Base-by-base conservation (phyloP, 2,113 vertebrate genomes). In the Thymallus thymallus region DNA sequence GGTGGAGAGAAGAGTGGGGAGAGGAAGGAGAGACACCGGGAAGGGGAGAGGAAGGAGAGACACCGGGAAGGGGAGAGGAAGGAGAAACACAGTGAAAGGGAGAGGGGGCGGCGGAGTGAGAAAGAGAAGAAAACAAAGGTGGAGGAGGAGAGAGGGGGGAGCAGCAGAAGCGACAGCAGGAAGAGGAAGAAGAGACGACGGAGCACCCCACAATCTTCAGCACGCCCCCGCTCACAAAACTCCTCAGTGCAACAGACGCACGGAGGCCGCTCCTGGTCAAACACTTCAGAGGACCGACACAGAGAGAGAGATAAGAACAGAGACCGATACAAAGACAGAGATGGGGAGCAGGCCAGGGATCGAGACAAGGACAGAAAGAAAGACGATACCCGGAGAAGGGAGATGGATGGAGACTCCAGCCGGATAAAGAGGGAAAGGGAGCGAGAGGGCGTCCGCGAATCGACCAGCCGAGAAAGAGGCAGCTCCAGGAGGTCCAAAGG, bases 121-220 rank as follows among this genome's bases (percentile, higher is more conserved):
- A 87, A 80, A 3, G 87, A 90, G 32, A 71, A 74, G 1, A 88
- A 89, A 72, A 72, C 22, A 51, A 74, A 61, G 68, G 71, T 4
- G 66, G 58, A 58, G 5, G 56, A 56, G 7, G 23, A 45, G 1
- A 80, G 72, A 18, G 82, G 69, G 18, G 76, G 87, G 72, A 89
- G 85, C 55, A 92, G 91, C 69, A 80, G 89, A 26, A 92, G 91
- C 76, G 89, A 82, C 45, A 92, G 91, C 72, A 78, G 68, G 3
- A 92, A 91, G 79, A 90, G 88, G 61, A 93, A 91, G 83, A 92
- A 89, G 68, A 85, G 84, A 45, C 83, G 56, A 16, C 85, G 83
- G 66, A 83, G 78, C 69, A 90, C 89, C 73, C 89, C 87, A 0
- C 91, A 92, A 46, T 72, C 69, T 0, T 82, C 88, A 16, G 14